Conservation (phyloP, 2,888 invertebrate genomes). For the Trachelus iudaicus region DNA sequence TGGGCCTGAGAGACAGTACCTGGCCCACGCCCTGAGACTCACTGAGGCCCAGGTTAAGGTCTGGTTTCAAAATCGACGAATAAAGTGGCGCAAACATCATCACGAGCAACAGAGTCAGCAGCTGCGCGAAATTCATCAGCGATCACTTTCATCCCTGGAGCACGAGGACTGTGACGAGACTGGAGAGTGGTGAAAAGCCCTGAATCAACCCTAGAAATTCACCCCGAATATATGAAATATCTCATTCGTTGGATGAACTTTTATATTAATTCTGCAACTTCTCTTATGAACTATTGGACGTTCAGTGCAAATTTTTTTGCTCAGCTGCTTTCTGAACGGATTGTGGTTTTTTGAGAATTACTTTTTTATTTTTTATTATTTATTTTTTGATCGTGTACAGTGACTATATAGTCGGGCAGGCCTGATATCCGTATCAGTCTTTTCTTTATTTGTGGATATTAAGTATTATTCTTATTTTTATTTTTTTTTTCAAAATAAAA, state of each 20-base stretch:
- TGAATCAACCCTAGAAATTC: background rate
- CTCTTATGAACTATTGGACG: background rate
- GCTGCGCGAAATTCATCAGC: constrained; percentile 69
- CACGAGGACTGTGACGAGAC: constrained; percentile 67
- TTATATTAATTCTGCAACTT: background rate
- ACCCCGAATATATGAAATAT: background rate
- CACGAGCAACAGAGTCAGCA: constrained; percentile 91
- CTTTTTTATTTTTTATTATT: background rate
- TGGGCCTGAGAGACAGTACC: constrained; percentile 91
- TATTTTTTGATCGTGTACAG: constrained; percentile 5
- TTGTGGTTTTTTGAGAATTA: constrained; percentile 4
- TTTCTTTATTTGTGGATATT: background rate
- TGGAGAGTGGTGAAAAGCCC: constrained; percentile 59
- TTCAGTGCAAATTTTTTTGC: background rate
- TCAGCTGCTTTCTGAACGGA: background rate
- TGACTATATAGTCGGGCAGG: constrained; percentile 8
- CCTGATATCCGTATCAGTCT: background rate
- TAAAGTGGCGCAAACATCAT: constrained; percentile 96
- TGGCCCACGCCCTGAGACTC: constrained; percentile 87
- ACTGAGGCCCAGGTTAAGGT: constrained; percentile 86
- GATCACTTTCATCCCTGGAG: constrained; percentile 62
- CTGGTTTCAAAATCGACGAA: constrained; percentile 84
- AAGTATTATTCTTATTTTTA: background rate
- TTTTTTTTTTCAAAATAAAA: constrained; percentile 1
- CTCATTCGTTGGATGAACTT: background rate